Percentiles rank a stretch among this genome's conserved stretches.
Conservation (phyloP, 2,888 invertebrate genomes). For the Zygaena filipendulae region DNA sequence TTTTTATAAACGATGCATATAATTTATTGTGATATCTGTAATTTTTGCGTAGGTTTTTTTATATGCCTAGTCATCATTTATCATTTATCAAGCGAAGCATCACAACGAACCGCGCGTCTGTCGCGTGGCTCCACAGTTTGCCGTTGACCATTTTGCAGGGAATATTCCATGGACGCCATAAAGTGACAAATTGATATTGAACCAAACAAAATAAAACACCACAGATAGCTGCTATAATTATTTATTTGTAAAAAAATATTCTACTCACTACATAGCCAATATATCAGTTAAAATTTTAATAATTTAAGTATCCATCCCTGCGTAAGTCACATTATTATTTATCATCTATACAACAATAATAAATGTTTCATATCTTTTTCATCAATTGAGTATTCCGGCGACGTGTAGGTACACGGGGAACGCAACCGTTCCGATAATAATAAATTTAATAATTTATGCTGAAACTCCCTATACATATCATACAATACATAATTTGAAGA, state of each 20-base stretch:
- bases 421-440: too few relatives aligned
- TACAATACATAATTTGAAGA: conserved; percentile 40
- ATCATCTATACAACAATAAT: conserved; percentile 67
- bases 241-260: conserved; percentile 79
- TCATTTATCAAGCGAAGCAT: too few relatives aligned
- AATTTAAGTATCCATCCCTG: conserved; percentile 71
- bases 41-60: too few relatives aligned
- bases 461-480: conserved; percentile 50
- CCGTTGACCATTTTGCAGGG: too few relatives aligned
- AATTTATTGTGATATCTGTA: too few relatives aligned
- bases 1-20: too few relatives aligned
- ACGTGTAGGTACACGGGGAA: conserved; percentile 39
- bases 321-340: conserved; percentile 70
- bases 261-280: conserved; percentile 76
- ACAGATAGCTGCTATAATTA: conserved; percentile 63
- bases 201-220: conserved; percentile 22
- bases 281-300: conserved; percentile 70
- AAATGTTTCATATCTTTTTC: conserved; percentile 44
- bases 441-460: conserved; percentile 68
- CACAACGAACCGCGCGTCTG: too few relatives aligned
- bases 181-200: conserved; percentile 1
- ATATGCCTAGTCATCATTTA: too few relatives aligned
- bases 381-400: conserved; percentile 65
- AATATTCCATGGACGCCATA: too few relatives aligned
- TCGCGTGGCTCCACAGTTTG: too few relatives aligned